Evolutionary conservation across 2,113 vertebrate species (phyloP), one percentile per base, ranked within the genome.

Genomic region (Jaculus jaculus): DNA sequence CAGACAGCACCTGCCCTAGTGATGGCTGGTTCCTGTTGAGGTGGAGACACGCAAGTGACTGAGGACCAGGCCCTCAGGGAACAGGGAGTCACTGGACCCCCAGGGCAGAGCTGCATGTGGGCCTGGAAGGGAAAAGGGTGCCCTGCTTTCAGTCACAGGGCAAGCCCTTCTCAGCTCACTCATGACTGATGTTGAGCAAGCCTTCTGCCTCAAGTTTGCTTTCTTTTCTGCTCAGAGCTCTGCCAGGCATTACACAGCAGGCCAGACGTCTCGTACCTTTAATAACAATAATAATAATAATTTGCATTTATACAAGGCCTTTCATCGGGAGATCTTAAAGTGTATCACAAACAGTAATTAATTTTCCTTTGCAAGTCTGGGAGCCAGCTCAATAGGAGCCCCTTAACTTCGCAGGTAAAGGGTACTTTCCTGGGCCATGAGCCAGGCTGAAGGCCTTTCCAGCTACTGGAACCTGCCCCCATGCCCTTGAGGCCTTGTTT

Each of bases 271-370:
- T 96, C 96, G 92, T 75, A 95, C 92, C 87, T 95, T 95, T 94
- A 88, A 96, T 94, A 88, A 95, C 74, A 96, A 95, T 90, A 96
- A 95, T 95, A 95, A 96, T 80, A 96, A 96, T 86, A 93, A 97
- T 96, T 92, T 96, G 90, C 93, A 96, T 96, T 96, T 96, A 96
- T 92, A 91, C 47, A 74, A 93, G 92, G 86, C 73, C 97, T 97
- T 97, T 97, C 95, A 96, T 96, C 0, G 54, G 83, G 47, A 75
- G 18, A 90, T 93, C 95, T 96, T 95, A 86, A 89, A 96, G 86
- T 78, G 18, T 77, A 94, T 93, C 75, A 84, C 92, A 97, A 97
- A 96, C 86, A 97, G 63, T 95, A 96, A 97, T 97, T 97, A 97
- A 96, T 96, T 95, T 90, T 79, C 71, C 61, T 94, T 93, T 77